A percentile compares a stretch with the other conserved stretches of the same genome.
Conservation (phyloP, 92 coral and sea anemone genomes). For the Montipora capitata region DNA sequence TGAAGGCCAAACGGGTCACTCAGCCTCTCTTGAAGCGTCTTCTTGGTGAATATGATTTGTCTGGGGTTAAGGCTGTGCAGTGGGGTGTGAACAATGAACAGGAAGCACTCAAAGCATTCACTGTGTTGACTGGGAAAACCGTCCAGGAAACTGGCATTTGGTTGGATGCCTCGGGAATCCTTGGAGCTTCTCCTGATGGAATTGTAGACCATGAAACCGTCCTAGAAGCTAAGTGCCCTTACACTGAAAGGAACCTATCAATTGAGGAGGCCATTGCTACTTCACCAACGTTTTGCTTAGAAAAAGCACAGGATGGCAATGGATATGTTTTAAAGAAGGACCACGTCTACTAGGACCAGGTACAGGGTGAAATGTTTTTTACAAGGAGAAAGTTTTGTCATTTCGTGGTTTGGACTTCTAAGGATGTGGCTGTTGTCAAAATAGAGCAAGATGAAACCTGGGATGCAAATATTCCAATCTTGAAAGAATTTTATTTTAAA, state of each 20-base stretch:
- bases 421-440: too few species aligned
- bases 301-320: too few species aligned
- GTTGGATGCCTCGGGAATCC: constrained; percentile 46
- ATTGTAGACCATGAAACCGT: constrained; percentile 31
- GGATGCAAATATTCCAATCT: constrained; percentile 33
- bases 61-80: constrained; percentile 39
- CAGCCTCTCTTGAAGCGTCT: constrained; percentile 44
- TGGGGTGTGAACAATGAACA: constrained; percentile 50
- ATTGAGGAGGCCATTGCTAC: too few species aligned
- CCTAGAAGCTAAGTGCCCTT: too few species aligned
- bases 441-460: constrained; percentile 58
- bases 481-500: constrained; percentile 48
- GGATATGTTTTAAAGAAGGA: too few species aligned
- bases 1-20: constrained; percentile 55
- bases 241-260: too few species aligned
- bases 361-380: too few species aligned
- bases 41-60: constrained; percentile 28
- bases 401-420: too few species aligned
- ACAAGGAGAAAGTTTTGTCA: too few species aligned
- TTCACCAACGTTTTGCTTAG: too few species aligned
- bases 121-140: background rate
- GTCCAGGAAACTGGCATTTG: constrained; percentile 53
- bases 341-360: too few species aligned
- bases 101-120: constrained; percentile 53
- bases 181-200: constrained; percentile 71